Evolutionary conservation across 2,888 invertebrate species (phyloP).

Genomic region (Colletes collaris): DNA sequence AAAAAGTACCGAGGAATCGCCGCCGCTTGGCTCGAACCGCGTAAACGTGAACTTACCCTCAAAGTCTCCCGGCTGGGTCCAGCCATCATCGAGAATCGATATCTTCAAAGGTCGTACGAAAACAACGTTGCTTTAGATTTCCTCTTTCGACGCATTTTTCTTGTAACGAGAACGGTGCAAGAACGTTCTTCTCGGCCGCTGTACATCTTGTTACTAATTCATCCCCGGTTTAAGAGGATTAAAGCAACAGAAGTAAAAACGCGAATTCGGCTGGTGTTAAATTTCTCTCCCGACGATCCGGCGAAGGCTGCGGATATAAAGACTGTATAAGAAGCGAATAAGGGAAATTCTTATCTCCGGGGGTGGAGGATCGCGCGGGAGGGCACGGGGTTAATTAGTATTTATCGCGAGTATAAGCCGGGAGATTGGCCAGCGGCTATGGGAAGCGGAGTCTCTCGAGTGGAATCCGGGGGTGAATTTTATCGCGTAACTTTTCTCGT

Average conservation of each 20-base stretch:
- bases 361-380: slow-evolving; percentile 8
- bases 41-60: no score
- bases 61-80: no score
- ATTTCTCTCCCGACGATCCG: slow-evolving; percentile 7
- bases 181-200: slow-evolving; percentile 10
- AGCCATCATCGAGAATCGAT: no score
- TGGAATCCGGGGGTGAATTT: slow-evolving; percentile 39
- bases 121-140: no score
- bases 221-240: slow-evolving; percentile 35
- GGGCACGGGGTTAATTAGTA: slow-evolving; percentile 56
- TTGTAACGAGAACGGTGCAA: slow-evolving; percentile 11
- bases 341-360: slow-evolving; percentile 48
- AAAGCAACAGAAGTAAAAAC: slow-evolving; percentile 38
- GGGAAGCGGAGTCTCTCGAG: slow-evolving; percentile 1
- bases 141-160: background rate
- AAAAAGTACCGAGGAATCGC: background rate
- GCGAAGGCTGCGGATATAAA: background rate
- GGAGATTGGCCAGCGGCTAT: slow-evolving; percentile 36
- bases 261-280: slow-evolving; percentile 31
- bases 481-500: slow-evolving; percentile 47
- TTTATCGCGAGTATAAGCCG: slow-evolving; percentile 54
- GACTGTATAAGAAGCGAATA: slow-evolving; percentile 29
- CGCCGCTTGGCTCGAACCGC: background rate
- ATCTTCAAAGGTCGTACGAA: no score
- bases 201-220: slow-evolving; percentile 30